phyloP scores from a whole-genome alignment of 2,113 vertebrate genomes.

The Petrocephalus zakoni region DNA sequence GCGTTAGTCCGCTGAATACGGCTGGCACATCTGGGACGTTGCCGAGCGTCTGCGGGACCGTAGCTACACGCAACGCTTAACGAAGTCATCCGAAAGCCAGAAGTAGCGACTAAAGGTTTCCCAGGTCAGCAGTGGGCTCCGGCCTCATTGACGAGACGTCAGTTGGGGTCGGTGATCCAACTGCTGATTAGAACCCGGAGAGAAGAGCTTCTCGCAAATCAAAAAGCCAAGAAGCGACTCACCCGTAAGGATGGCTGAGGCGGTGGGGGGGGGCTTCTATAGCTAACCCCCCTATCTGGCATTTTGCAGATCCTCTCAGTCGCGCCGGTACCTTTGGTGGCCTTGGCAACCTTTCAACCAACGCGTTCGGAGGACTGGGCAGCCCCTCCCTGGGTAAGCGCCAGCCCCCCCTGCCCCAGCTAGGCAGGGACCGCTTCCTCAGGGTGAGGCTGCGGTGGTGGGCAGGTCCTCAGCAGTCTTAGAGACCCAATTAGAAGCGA shows the following conservation, averaged over 20 bases:
- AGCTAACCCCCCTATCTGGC: constrained; percentile 34
- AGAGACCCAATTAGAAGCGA: background rate
- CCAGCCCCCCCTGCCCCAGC: constrained; percentile 12
- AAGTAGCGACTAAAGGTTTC: background rate
- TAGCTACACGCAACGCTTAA: background rate
- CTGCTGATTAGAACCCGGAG: background rate
- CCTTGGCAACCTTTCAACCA: constrained; percentile 71
- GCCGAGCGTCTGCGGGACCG: background rate
- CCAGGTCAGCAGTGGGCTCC: background rate
- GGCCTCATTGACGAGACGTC: background rate
- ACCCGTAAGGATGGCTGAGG: background rate
- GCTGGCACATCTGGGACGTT: background rate
- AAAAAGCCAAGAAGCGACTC: background rate
- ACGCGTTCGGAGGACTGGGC: constrained; percentile 77
- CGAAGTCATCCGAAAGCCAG: background rate
- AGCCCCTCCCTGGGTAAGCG: constrained; percentile 73
- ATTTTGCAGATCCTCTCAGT: constrained; percentile 72
- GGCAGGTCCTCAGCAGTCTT: background rate
- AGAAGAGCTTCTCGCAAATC: background rate
- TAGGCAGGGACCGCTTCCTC: background rate
- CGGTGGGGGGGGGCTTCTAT: background rate
- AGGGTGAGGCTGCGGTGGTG: background rate
- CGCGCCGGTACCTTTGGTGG: constrained; percentile 71
- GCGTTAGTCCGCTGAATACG: background rate
- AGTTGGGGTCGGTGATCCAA: background rate